phyloP scores from a whole-genome alignment of 1,140 invertebrate genomes.

The Campoletis sonorensis region DNA sequence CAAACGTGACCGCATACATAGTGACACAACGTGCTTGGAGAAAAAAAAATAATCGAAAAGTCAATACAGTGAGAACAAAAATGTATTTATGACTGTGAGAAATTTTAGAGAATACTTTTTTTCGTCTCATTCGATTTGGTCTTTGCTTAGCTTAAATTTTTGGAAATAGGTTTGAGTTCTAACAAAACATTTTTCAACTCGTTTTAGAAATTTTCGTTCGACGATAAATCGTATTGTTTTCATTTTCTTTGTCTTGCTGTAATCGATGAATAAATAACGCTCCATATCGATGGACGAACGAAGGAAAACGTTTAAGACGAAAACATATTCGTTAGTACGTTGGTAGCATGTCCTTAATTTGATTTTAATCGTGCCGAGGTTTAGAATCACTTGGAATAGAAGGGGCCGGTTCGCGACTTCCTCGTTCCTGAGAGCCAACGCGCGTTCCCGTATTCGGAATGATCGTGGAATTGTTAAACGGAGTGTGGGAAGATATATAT shows the following conservation, averaged over 20 bases:
- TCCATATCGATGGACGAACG: no score
- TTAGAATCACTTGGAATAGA: neutral
- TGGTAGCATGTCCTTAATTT: slow-evolving; percentile 26
- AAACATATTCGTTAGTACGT: neutral
- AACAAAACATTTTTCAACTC: no score
- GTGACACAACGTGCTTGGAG: neutral
- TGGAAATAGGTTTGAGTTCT: no score
- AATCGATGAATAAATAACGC: no score
- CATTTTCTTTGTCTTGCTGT: no score
- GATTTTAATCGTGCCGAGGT: slow-evolving; percentile 24
- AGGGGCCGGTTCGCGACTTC: slow-evolving; percentile 10
- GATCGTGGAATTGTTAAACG: slow-evolving; percentile 40
- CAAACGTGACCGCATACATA: neutral
- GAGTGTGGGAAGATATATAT: slow-evolving; percentile 44
- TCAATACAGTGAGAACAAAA: neutral
- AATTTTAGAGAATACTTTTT: no score
- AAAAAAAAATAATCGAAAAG: neutral
- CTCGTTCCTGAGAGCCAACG: slow-evolving; percentile 31
- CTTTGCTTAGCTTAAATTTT: no score
- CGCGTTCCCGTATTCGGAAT: slow-evolving; percentile 38
- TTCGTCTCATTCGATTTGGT: no score
- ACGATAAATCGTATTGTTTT: no score
- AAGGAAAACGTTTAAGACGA: no score
- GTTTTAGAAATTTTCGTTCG: no score
- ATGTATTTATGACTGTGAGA: no score